A percentile compares a stretch with the other conserved stretches of the same genome.
These are phyloP conservation scores for Cyphomyrus discorhynchus DNA, from an alignment of 2,113 vertebrate genomes.

Conservation along the genomic window DNA sequence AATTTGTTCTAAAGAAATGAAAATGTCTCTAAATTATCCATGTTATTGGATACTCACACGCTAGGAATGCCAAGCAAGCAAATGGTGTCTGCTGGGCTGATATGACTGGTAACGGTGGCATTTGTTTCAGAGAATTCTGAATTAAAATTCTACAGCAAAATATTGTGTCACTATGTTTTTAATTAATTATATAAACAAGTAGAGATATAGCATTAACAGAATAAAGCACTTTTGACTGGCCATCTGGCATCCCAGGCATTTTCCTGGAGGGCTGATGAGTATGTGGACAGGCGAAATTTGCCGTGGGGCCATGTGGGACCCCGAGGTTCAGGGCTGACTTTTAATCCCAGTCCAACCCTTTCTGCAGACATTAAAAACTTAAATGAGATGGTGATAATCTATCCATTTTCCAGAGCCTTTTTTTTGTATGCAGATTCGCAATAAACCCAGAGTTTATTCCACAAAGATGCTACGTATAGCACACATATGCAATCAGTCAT, in stretches of 20 bases:
- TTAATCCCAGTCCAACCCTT: neutral
- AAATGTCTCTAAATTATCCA: neutral
- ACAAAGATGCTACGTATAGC: neutral
- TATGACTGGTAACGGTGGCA: neutral
- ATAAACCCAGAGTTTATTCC: neutral
- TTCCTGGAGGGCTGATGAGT: neutral
- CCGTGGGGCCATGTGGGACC: neutral
- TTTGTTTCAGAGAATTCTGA: neutral
- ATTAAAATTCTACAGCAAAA: neutral
- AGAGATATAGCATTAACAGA: neutral
- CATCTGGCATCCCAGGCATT: neutral
- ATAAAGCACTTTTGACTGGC: neutral
- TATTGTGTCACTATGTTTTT: neutral
- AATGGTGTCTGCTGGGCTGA: neutral
- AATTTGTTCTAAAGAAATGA: neutral
- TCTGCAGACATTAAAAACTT: neutral
- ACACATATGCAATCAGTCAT: neutral
- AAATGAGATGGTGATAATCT: neutral
- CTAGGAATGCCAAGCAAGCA: neutral
- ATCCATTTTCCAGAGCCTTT: neutral
- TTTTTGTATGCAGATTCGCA: neutral
- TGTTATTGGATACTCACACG: neutral
- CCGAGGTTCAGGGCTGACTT: neutral
- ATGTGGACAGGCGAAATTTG: neutral
- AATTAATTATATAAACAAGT: neutral